Base-by-base conservation (phyloP, 2,888 invertebrate species). In the Scrobipalpa atriplicella region DNA sequence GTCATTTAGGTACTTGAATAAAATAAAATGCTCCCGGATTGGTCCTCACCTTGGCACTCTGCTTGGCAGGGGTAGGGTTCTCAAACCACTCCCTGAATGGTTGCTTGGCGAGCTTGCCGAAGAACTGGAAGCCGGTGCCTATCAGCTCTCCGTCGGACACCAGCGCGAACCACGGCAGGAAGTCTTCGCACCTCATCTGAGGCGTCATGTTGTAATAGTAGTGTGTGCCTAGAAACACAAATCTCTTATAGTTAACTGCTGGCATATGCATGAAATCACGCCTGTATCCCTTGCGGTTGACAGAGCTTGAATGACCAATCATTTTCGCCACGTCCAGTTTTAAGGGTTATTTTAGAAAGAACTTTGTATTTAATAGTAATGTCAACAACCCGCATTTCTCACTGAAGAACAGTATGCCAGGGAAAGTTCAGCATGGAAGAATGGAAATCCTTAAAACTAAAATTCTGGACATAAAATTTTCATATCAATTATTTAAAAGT, bases 181-280 rank as follows among this genome's bases (percentile, higher is more conserved):
- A 60, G 6, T 82, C 74, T 64, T 86, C 82, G 73, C 90, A 90
- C 21, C 78, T 78, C 71, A 83, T 75, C 18, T 81, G 75, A 1
- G 75, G 72, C 0, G 83, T 82, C 82, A 87, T 82, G 68, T 89
- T 87, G 78, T 87, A 84, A 75, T 86, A 83, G 73, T 87, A 88
- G 66, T 88, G 89, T 1, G 82, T 87, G 19, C 89, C 89, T 89
- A 71, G 8, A 47, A 11, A 19, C 11, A 62, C 6, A 21, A 0
- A 3, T 47, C 7, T 47, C 13, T 3, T 43, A 1, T 13, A 10
- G n/a, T n/a, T n/a, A 43, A 29, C 29, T 29, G 29, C n/a, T 10
- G 7, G 10, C 39, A 13, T 6, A 58, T 39, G 19, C 9, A 2
- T 9, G 8, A 5, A 11, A 8, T 41, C 13, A 41, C 41, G 13